Evolutionary conservation across 1,140 invertebrate species (phyloP), one percentile per base, ranked within the genome.

Genomic region (Galleria mellonella): DNA sequence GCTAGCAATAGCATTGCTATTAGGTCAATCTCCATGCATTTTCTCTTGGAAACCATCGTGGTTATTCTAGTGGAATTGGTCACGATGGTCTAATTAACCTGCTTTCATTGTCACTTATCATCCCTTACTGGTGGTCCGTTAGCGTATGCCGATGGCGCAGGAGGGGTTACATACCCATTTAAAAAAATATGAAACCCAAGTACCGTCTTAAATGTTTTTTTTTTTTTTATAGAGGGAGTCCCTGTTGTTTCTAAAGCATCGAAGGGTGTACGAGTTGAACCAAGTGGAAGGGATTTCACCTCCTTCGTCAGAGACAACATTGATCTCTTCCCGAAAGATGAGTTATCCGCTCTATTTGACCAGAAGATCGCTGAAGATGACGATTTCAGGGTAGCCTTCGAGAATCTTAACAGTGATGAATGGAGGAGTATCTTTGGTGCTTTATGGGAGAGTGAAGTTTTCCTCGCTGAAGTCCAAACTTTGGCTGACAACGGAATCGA

Each of bases 311-410:
- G 51, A n/a, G 77, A 84, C 39, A 14, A 13, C 14, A 74, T 74
- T 32, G 48, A 28, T 4, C 4, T 49, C 1, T 75, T 82, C 53
- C 81, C 81, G 4, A 74, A 75, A 42, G 76, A 52, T 0, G 69
- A 75, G 29, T 33, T 84, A 10, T 35, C 43, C 1, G 78, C 71
- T n/a, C 65, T 84, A 1, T 77, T 55, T 43, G 55, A 84, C 0
- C 33, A 75, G 45, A 84, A 84, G 33, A 49, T 72, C n/a, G 60
- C 52, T 17, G 68, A 72, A 12, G 66, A 79, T 14, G 74, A 64
- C 35, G 67, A 55, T 6, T 84, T 84, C 63, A 70, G 38, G 13
- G 42, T 44, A 0, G 71, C 76, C 11, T 73, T 84, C 44, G 60
- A 71, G 7, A 78, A 71, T 15, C 57, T 84, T 0, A 11, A 65